Base-by-base conservation (phyloP, 2,888 invertebrate genomes). In the Phaedon cochleariae region DNA sequence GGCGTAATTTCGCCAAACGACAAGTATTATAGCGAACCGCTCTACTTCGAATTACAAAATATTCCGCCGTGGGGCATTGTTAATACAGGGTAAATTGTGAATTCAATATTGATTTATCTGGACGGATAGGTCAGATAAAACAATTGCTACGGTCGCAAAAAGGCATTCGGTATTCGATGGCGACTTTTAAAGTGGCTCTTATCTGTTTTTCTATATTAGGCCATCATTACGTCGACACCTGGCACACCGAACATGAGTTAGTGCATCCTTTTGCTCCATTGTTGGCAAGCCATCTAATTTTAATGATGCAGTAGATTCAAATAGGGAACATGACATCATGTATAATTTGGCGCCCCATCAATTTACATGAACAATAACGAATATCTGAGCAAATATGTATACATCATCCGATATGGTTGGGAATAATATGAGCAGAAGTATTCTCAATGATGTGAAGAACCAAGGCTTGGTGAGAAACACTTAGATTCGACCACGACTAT, bases 271-370 rank as follows among this genome's bases (percentile, higher is more conserved):
- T 67, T 63, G 65, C 60, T 52, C 74, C 70, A 74, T 74, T 74
- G 74, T 74, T 70, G 58, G 59, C 29, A 59, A 63, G 59, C 67
- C 62, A 68, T 70, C 67, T 71, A 68, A 68, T 73, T 74, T 76
- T 72, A 76, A 73, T 70, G 69, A 73, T 70, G 68, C 69, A 63
- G 65, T 54, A 70, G 67, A 75, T 75, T 76, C 72, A 69, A 73
- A 75, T 75, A 76, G 54, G 15, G 41, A 41, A 41, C 15, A 41
- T 15, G 15, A 12, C n/a, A 1, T 41, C 3, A 10, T 2, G 10
- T n/a, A 15, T 12, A 15, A 41, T 41, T 15, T 41, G 41, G 41
- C 15, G 41, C 41, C 15, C 15, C 41, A 41, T 41, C 15, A n/a
- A 15, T 41, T n/a, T 41, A n/a, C n/a, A 41, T 34, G 10, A 34